Conservation (phyloP, 2,888 invertebrate genomes). For the Epinotia nisella region DNA sequence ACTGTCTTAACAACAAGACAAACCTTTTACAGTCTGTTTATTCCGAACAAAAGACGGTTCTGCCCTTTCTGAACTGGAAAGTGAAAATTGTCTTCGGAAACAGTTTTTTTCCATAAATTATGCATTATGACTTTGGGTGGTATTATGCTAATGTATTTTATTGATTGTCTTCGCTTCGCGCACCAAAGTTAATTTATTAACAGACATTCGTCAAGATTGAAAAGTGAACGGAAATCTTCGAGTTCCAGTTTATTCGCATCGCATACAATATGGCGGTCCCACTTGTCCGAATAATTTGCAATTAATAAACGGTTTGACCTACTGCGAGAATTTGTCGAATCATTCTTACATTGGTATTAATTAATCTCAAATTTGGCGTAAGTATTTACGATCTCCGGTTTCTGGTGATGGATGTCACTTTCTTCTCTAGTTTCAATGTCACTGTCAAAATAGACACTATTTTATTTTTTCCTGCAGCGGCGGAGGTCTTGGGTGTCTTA, state of each 20-base stretch:
- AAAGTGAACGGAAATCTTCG: slow-evolving; percentile 76
- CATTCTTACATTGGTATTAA: slow-evolving; percentile 69
- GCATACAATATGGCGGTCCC: slow-evolving; percentile 72
- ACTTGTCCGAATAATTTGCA: slow-evolving; percentile 78
- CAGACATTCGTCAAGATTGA: slow-evolving; percentile 58
- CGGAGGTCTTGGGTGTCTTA: slow-evolving; percentile 46
- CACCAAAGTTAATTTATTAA: slow-evolving; percentile 37
- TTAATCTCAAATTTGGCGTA: slow-evolving; percentile 69
- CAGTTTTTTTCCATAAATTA: slow-evolving; percentile 37
- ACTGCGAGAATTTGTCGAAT: slow-evolving; percentile 74
- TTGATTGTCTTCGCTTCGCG: slow-evolving; percentile 35
- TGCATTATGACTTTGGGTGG: slow-evolving; percentile 32
- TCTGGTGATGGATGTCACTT: slow-evolving; percentile 66
- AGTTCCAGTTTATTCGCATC: slow-evolving; percentile 74
- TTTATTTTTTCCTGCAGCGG: slow-evolving; percentile 28
- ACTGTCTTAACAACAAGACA: slow-evolving; percentile 49
- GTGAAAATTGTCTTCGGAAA: slow-evolving; percentile 38
- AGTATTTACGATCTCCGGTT: slow-evolving; percentile 62
- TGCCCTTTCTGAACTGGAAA: slow-evolving; percentile 49
- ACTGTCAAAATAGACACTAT: slow-evolving; percentile 47
- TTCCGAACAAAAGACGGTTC: slow-evolving; percentile 53
- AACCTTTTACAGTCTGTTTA: slow-evolving; percentile 51
- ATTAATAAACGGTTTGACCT: slow-evolving; percentile 79
- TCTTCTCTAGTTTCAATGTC: slow-evolving; percentile 67
- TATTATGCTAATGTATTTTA: slow-evolving; percentile 33